Base-by-base conservation (phyloP, 1,140 invertebrate genomes). In the Phenacoccus solenopsis region DNA sequence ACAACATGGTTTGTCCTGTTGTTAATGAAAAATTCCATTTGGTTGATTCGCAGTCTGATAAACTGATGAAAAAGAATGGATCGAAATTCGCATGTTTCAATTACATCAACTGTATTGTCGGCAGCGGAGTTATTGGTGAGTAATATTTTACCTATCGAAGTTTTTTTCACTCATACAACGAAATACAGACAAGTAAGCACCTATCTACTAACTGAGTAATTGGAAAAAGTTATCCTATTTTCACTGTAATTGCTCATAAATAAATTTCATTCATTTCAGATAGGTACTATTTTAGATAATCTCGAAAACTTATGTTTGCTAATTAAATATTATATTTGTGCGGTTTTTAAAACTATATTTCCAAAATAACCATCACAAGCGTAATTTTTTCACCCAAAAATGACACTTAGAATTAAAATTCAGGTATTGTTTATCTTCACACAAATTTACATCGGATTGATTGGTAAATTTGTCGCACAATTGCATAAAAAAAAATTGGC, bases 101-200 rank as follows among this genome's bases (percentile, higher is more conserved):
- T 82, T 93, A 92, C 79, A 91, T 94, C 76, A 94, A 94, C 80
- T 93, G 90, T n/a, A 94, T 94, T 75, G 88, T 94, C 71, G 92
- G 91, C 64, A 92, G 90, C 75, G 91, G 92, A 70, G 88, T 94
- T 68, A 93, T 94, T 76, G 91, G 91, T 89, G 79, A 83, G 82
- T 72, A 49, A 21, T 13, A 13, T 28, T n/a, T 28, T 10, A 30
- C n/a, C 35, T 59, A 2, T 20, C 24, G 30, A 21, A n/a, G 9
- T 68, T 61, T 72, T 59, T 49, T 67, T 27, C 32, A 25, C 22
- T n/a, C 59, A 30, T 24, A 21, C 5, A 12, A 70, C 9, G 21
- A 20, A 28, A 3, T 2, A 25, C 3, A 7, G 1, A 9, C 69
- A 59, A 35, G n/a, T 20, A 12, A 12, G 13, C 12, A 35, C 2